A percentile compares a stretch with the other conserved stretches of the same genome.
Conservation (phyloP, 2,888 invertebrate species). For the Rugalucina vietnamica region DNA sequence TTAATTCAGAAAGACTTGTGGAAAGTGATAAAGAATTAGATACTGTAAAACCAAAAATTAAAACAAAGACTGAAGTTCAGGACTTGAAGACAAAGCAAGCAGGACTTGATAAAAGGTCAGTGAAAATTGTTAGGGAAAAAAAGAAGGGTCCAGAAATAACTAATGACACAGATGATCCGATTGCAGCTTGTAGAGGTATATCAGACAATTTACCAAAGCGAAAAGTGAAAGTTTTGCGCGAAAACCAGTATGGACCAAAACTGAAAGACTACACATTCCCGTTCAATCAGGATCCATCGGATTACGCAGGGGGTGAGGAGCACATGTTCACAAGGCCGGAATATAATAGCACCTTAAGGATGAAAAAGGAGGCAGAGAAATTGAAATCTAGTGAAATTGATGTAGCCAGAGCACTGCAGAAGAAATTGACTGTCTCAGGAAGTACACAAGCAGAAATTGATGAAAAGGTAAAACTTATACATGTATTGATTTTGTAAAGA, state of each 20-base stretch:
- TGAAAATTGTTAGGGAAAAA: constrained; percentile 51
- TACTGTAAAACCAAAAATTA: constrained; percentile 21
- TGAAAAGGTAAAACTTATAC: constrained; percentile 71
- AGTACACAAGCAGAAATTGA: constrained; percentile 69
- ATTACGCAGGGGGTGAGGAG: constrained; percentile 63
- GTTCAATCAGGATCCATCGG: constrained; percentile 55
- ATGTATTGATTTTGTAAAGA: too few relatives aligned
- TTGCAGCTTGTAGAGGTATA: constrained; percentile 42
- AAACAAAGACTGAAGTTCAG: not conserved
- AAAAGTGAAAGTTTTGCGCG: constrained; percentile 69
- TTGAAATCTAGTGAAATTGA: constrained; percentile 66
- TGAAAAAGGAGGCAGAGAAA: constrained; percentile 72
- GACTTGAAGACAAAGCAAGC: not conserved
- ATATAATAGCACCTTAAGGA: constrained; percentile 76
- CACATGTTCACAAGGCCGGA: constrained; percentile 79
- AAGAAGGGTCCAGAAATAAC: not conserved
- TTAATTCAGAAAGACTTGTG: not conserved
- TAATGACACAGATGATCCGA: constrained; percentile 29
- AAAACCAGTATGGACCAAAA: constrained; percentile 62
- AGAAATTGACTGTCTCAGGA: constrained; percentile 69
- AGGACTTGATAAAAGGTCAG: constrained; percentile 12
- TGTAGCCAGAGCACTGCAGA: constrained; percentile 69
- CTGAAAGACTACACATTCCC: constrained; percentile 71
- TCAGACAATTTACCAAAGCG: constrained; percentile 47
- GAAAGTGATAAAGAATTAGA: not conserved